Conservation (phyloP, 2,888 invertebrate species). For the Anaspis maculata region DNA sequence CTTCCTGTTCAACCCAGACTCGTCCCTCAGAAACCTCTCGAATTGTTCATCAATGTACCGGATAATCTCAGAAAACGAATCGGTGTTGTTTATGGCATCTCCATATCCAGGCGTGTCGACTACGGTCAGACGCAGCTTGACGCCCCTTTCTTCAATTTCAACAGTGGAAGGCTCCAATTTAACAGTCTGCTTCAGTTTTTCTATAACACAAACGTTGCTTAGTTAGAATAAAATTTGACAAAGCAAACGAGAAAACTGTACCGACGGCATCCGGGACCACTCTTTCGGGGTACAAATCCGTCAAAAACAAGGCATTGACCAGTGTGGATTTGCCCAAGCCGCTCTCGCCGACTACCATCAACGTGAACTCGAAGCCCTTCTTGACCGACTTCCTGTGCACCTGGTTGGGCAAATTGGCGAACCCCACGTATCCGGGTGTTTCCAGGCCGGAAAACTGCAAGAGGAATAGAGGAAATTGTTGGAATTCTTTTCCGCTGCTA, state of each 20-base stretch:
- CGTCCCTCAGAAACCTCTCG: constrained; percentile 82
- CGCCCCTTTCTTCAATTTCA: constrained; percentile 93
- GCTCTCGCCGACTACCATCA: constrained; percentile 83
- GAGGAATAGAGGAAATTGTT: constrained; percentile 11
- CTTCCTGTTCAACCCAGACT: constrained; percentile 90
- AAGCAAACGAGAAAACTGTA: too few relatives aligned
- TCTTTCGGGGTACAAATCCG: constrained; percentile 90
- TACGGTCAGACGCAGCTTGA: constrained; percentile 84
- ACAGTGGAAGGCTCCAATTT: constrained; percentile 91
- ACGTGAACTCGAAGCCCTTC: constrained; percentile 94
- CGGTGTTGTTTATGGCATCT: constrained; percentile 89
- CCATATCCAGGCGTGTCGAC: constrained; percentile 96
- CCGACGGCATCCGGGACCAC: constrained; percentile 81
- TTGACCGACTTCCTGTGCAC: constrained; percentile 96
- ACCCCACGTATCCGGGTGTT: constrained; percentile 84
- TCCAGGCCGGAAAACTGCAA: constrained; percentile 74
- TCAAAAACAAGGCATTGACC: constrained; percentile 89
- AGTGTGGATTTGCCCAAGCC: constrained; percentile 93
- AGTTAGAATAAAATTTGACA: too few relatives aligned
- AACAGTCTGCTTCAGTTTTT: constrained; percentile 87
- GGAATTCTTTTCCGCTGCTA: neutral
- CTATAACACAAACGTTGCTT: constrained; percentile 43
- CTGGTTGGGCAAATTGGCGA: constrained; percentile 93
- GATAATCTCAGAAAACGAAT: constrained; percentile 90
- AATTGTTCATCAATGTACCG: constrained; percentile 97